Evolutionary conservation across 2,888 invertebrate genomes (phyloP).

Genomic region (Sphaeridia pumilis): DNA sequence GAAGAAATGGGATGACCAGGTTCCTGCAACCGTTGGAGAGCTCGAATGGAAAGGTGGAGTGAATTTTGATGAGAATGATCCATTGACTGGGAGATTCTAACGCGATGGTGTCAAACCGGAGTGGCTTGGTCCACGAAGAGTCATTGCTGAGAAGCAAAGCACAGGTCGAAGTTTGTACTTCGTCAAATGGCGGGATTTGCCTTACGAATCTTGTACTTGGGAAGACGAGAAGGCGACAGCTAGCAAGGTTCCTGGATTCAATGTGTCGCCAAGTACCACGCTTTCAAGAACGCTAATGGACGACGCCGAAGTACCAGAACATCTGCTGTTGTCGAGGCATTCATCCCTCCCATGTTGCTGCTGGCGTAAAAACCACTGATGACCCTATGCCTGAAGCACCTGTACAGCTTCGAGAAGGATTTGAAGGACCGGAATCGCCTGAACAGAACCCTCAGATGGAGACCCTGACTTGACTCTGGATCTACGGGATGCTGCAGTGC

Average conservation of each 20-base stretch:
- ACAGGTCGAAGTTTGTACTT: constrained; percentile 2
- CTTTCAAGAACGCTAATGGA: no score
- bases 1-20: background rate
- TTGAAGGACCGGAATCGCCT: no score
- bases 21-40: background rate
- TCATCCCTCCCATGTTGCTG: no score
- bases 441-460: no score
- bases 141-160: background rate
- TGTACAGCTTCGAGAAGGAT: no score
- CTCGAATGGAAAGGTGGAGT: background rate
- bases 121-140: constrained; percentile 1
- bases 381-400: no score
- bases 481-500: constrained; percentile 80
- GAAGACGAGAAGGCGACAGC: background rate
- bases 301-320: no score
- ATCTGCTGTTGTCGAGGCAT: no score
- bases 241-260: background rate
- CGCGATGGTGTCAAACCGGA: constrained; percentile 7
- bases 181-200: constrained; percentile 9
- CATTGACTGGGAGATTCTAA: constrained; percentile 1
- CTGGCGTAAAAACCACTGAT: no score
- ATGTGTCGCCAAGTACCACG: no score
- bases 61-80: background rate
- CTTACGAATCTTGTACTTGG: constrained; percentile 3
- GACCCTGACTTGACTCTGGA: constrained; percentile 78